These are phyloP conservation scores for Vollenhovia emeryi DNA, from an alignment of 1,140 invertebrate genomes.

Conservation along the genomic window DNA sequence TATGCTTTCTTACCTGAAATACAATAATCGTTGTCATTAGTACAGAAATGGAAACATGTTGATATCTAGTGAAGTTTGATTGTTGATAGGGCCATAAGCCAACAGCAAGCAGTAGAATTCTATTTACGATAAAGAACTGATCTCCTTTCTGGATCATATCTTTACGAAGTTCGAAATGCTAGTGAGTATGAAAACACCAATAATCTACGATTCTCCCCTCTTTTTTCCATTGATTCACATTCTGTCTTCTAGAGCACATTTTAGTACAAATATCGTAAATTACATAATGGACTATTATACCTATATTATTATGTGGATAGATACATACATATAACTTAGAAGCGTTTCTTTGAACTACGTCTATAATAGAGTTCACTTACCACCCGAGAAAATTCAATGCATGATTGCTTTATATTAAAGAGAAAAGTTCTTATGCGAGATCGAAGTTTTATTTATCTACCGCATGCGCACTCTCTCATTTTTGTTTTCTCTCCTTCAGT, in stretches of 20 bases:
- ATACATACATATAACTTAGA: too few relatives aligned
- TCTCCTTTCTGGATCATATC: neutral
- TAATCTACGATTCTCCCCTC: neutral
- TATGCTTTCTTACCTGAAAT: neutral
- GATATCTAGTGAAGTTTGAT: neutral
- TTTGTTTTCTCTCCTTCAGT: too few relatives aligned
- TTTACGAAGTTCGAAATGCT: neutral
- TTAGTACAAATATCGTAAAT: neutral
- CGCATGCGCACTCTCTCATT: too few relatives aligned
- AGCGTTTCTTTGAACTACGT: neutral
- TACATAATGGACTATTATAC: neutral
- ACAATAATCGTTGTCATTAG: neutral
- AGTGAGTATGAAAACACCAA: neutral
- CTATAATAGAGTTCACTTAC: neutral
- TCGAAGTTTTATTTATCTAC: neutral
- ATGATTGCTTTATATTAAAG: neutral
- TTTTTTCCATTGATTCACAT: neutral
- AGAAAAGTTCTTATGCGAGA: neutral
- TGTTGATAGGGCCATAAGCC: neutral
- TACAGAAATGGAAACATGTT: neutral
- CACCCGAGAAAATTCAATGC: neutral
- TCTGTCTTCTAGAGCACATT: neutral
- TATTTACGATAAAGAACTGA: neutral
- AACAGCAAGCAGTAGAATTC: neutral
- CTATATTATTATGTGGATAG: too few relatives aligned